A percentile compares a stretch with the other conserved stretches of the same genome.
Conservation (phyloP, 2,888 invertebrate genomes). For the Thymelicus sylvestris region DNA sequence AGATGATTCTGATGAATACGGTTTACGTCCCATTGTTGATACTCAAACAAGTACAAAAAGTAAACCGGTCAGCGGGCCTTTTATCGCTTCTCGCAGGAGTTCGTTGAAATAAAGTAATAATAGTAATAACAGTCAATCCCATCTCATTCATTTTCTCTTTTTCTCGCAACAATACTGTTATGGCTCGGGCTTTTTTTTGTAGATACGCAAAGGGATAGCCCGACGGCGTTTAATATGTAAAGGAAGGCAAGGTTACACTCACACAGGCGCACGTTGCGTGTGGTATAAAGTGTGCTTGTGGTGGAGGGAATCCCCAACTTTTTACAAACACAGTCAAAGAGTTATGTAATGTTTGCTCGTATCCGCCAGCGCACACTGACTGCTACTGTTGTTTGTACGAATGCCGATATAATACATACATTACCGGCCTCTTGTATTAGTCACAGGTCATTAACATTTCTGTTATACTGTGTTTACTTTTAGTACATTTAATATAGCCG, state of each 20-base stretch:
- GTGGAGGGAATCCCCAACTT: constrained; percentile 84
- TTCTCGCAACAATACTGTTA: constrained; percentile 78
- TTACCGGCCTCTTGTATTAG: constrained; percentile 75
- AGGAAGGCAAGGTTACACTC: constrained; percentile 83
- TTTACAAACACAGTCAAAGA: constrained; percentile 85
- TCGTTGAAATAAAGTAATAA: constrained; percentile 78
- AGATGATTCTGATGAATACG: constrained; percentile 77
- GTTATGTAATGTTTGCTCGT: constrained; percentile 84
- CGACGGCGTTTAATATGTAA: constrained; percentile 83
- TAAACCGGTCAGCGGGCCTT: constrained; percentile 80
- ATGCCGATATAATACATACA: constrained; percentile 80
- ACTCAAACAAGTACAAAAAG: constrained; percentile 77
- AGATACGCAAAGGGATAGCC: constrained; percentile 83
- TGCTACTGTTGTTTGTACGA: constrained; percentile 78
- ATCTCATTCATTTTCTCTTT: constrained; percentile 78
- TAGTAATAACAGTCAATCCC: constrained; percentile 81
- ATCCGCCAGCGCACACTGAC: constrained; percentile 73
- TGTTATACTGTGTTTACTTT: constrained; percentile 70
- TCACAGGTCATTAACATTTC: constrained; percentile 81
- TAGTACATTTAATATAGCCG: constrained; percentile 64
- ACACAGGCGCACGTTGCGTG: constrained; percentile 61
- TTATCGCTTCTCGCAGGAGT: constrained; percentile 77
- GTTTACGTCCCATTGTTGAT: constrained; percentile 81
- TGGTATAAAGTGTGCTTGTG: constrained; percentile 78
- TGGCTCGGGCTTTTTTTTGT: constrained; percentile 76